Evolutionary conservation across 2,113 vertebrate species (phyloP), one percentile per base, ranked within the genome.

Genomic region (Bucco capensis): DNA sequence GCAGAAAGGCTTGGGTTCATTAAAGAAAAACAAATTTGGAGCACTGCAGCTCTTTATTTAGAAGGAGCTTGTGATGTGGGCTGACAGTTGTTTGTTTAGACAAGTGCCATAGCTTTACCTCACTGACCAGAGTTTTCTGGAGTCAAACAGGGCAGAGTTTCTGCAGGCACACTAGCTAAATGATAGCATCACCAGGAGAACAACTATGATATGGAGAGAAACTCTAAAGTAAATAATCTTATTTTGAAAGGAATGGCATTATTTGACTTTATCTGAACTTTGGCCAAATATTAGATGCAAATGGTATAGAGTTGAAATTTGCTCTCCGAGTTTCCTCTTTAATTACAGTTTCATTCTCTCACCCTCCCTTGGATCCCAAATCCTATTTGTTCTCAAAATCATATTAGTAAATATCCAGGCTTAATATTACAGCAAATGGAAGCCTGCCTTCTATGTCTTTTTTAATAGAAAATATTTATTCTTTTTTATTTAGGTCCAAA

Each of bases 41-140:
- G 86, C 30, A 83, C 70, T 94, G 30, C 70, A 89, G 62, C 75
- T 56, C 72, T 97, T 96, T 96, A 97, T 96, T 97, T 96, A 96
- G 92, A 97, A 95, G 86, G 88, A 97, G 84, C 18, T 83, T 93
- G 57, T 96, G 95, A 97, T 96, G 84, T 73, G 72, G 96, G 42
- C 71, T 96, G 96, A 97, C 96, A 96, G 95, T 94, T 94, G 7
- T 97, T 98, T 97, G 96, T 97, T 98, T 98, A 93, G 88, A 97
- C 97, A 97, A 97, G 92, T 96, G 92, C 93, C 96, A 95, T 90
- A 94, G 94, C 74, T 97, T 97, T 96, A 96, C 93, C 96, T 90
- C 87, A 92, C 70, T 90, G 95, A 81, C 84, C 70, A 95, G 91
- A n/a, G 85, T 88, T 96, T 96, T 96, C 93, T 93, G 38, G 92